phyloP scores from a whole-genome alignment of 2,888 invertebrate species.

The Scaptomyza cyrtandrae region DNA sequence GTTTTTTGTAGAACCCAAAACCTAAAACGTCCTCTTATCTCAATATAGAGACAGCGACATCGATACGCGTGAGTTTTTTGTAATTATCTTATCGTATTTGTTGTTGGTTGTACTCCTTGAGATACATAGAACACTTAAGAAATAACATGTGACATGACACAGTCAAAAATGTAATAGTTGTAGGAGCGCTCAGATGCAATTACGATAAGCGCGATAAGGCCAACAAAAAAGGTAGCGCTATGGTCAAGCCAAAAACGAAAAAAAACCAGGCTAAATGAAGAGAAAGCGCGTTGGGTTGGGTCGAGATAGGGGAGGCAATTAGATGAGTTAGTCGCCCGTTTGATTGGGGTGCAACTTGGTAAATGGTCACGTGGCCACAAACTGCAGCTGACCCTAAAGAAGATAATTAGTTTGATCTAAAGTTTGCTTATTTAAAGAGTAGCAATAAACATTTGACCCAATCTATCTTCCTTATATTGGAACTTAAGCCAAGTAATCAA shows the following conservation, averaged over 20 bases:
- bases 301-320: constrained; percentile 44
- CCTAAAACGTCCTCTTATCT: neutral
- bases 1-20: neutral
- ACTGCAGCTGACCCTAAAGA: constrained; percentile 38
- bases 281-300: neutral
- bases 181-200: constrained; percentile 36
- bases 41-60: constrained; percentile 35
- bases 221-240: constrained; percentile 26
- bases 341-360: constrained; percentile 57
- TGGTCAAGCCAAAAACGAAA: constrained; percentile 41
- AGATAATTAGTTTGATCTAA: neutral
- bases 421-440: neutral
- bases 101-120: constrained; percentile 16
- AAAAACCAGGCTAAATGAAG: constrained; percentile 4
- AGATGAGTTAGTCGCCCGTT: constrained; percentile 70
- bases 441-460: neutral
- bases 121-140: constrained; percentile 11
- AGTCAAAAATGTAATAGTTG: constrained; percentile 46
- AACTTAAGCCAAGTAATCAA: neutral
- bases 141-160: constrained; percentile 71
- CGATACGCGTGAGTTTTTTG: constrained; percentile 69
- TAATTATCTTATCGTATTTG: neutral
- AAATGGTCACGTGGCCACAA: constrained; percentile 42
- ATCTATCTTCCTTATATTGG: neutral
- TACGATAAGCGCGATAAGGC: constrained; percentile 56